Evolutionary conservation across 2,113 vertebrate species (phyloP).

Genomic region (Oryzias javanicus): DNA sequence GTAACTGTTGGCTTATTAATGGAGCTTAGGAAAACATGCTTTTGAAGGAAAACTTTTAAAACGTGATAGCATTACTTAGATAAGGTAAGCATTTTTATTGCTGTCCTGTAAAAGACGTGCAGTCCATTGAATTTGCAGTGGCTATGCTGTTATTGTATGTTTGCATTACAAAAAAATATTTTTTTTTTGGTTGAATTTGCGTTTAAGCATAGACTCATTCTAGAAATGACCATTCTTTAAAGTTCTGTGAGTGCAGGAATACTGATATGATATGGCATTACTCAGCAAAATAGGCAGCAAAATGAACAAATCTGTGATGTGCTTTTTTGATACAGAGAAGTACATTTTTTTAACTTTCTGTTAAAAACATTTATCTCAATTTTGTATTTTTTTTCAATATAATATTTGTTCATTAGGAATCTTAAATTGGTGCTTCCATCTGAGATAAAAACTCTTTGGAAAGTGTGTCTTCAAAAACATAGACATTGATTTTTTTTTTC

Average conservation of each 20-base stretch:
- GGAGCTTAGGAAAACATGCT: constrained; percentile 28
- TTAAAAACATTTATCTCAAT: too few relatives aligned
- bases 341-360: too few relatives aligned
- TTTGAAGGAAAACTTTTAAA: constrained; percentile 14
- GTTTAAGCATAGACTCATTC: background rate
- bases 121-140: background rate
- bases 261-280: constrained; percentile 1
- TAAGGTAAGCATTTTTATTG: constrained; percentile 55
- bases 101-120: constrained; percentile 11
- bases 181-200: background rate
- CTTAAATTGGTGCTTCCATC: too few relatives aligned
- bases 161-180: background rate
- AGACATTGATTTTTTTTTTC: too few relatives aligned
- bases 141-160: constrained; percentile 6
- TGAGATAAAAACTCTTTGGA: too few relatives aligned
- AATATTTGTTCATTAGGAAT: too few relatives aligned
- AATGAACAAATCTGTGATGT: background rate
- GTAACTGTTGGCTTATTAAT: constrained; percentile 31
- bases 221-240: too few relatives aligned
- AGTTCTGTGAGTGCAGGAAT: too few relatives aligned
- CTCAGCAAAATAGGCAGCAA: constrained; percentile 30
- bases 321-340: too few relatives aligned
- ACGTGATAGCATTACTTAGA: constrained; percentile 35
- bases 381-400: too few relatives aligned
- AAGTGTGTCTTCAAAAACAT: too few relatives aligned